Base-by-base conservation (phyloP, 2,113 vertebrate species). In the Eublepharis macularius region DNA sequence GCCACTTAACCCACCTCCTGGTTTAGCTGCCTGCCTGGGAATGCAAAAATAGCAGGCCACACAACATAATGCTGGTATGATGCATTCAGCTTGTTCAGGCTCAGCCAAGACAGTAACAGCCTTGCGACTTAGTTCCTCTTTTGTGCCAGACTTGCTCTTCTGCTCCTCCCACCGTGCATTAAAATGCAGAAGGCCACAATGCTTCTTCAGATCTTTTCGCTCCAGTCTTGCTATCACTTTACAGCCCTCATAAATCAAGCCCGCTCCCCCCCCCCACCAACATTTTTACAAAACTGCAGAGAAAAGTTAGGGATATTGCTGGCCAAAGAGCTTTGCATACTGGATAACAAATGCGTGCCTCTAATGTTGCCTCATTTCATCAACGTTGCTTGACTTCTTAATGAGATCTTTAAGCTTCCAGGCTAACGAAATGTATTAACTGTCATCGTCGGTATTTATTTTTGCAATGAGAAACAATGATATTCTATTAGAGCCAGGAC, bases 371-470 rank as follows among this genome's bases (percentile, higher is more conserved):
- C 86, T 93, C 92, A 87, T 94, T 96, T 95, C 91, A 93, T 95
- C 95, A 93, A 86, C 92, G 91, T 91, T 29, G 29, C 93, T 91
- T 73, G 69, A 89, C 94, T 96, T 93, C 96, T 94, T 96, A 95
- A 95, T 93, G 87, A 91, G 79, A 93, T 85, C 81, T 92, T 93
- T 95, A 93, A 95, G 94, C 92, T 90, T 86, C 90, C 66, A 80
- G 89, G 90, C 93, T 90, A 93, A 86, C 88, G 88, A 96, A 95
- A 96, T 95, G 93, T 94, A 96, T 96, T 94, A 91, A 95, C 96
- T 95, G 94, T 94, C 95, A 94, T 95, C 92, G 78, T 95, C 93
- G 89, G 82, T 90, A 95, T 96, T 96, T 96, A 93, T 89, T 95
- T 94, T 95, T 90, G 92, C 94, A 93, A 93, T 26, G 12, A 92